Percentiles rank a stretch among this genome's conserved stretches.
phyloP scores from a whole-genome alignment of 1,140 invertebrate species.

The Diorhabda sublineata region DNA sequence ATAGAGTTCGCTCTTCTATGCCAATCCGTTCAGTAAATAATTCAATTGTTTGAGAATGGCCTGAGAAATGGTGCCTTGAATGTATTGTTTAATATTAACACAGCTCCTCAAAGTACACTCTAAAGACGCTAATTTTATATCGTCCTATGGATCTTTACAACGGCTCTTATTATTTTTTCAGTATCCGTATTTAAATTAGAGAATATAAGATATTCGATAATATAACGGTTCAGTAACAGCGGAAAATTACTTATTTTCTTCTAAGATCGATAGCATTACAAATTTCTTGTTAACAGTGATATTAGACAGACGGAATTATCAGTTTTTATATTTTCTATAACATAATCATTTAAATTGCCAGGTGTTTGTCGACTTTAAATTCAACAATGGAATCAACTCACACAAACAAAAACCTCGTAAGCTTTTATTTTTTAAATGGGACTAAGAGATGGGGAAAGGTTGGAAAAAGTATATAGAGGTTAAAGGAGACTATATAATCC shows the following conservation, averaged over 20 bases:
- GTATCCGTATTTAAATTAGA: neutral
- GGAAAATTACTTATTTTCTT: neutral
- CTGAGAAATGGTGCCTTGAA: slow-evolving; percentile 42
- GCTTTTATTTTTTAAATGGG: too few relatives aligned
- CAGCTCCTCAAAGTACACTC: slow-evolving; percentile 40
- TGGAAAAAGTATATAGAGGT: too few relatives aligned
- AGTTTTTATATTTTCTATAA: too few relatives aligned
- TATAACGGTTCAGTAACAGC: neutral
- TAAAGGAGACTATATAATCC: too few relatives aligned
- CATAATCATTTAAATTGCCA: too few relatives aligned
- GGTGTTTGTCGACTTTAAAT: too few relatives aligned
- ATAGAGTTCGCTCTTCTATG: slow-evolving; percentile 48
- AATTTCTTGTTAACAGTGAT: too few relatives aligned
- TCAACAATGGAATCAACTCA: too few relatives aligned
- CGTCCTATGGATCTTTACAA: neutral
- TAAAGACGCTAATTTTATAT: slow-evolving; percentile 40
- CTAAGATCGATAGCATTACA: neutral
- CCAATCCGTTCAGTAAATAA: slow-evolving; percentile 49
- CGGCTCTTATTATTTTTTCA: slow-evolving; percentile 4
- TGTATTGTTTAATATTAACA: slow-evolving; percentile 46
- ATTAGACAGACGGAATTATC: too few relatives aligned
- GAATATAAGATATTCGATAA: neutral
- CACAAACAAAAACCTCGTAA: too few relatives aligned
- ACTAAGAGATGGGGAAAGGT: too few relatives aligned
- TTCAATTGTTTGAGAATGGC: slow-evolving; percentile 47